Base-by-base conservation (phyloP, 2,797 vertebrate species). In the Dryobates pubescens region DNA sequence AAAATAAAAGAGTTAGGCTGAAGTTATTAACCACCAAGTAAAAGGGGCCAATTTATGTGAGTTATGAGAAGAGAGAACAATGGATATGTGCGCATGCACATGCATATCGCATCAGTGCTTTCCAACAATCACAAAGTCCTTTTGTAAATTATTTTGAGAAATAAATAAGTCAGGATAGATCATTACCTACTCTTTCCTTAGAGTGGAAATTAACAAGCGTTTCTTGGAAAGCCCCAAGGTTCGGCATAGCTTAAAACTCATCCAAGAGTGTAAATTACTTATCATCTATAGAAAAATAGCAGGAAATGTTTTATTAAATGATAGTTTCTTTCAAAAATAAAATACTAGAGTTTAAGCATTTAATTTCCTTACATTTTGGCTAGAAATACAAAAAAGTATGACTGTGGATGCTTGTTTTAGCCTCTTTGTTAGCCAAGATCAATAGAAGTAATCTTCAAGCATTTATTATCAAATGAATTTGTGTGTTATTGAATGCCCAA, bases 161-260 rank as follows among this genome's bases (percentile, higher is more conserved):
- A 93, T 83, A 87, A 95, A 95, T 95, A 89, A 89, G 92, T 95
- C 95, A 93, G 82, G 38, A 88, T 51, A 54, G 83, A 94, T 95
- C 61, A 91, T 93, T 95, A 79, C 82, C 95, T 95, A 91, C 89
- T 92, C 89, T 95, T 96, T 95, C 93, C 90, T 93, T 91, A 93
- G 92, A 96, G 68, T 84, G 80, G 88, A 93, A 96, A 96, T 95
- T 95, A 96, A 95, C 0, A 51, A 95, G 88, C 4, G 0, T 96
- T 96, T 94, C 95, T 91, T 96, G 95, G 92, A 95, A 96, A 95
- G 94, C 90, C 88, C 17, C 75, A 71, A 32, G 23, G 57, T 82
- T 94, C 78, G 93, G 75, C 80, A 95, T 88, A 92, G 94, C 92
- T 96, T 81, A 96, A 84, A 81, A 64, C 80, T 91, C 90, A 84